phyloP scores from a whole-genome alignment of 2,888 invertebrate species.

The Ormyrus pomaceus region DNA sequence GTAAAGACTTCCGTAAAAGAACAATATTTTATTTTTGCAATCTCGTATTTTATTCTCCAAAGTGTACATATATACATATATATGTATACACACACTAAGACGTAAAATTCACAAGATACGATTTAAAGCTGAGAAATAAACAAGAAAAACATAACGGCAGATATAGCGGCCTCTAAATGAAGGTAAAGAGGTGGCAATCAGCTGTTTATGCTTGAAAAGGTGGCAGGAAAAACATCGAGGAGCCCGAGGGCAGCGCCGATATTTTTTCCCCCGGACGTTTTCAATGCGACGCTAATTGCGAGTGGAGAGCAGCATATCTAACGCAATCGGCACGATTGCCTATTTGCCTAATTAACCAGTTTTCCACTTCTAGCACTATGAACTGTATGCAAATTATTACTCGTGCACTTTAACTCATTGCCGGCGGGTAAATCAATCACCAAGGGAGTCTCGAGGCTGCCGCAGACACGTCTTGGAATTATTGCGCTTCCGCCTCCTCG shows the following conservation, averaged over 20 bases:
- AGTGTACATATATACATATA: background rate
- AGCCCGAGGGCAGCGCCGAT: background rate
- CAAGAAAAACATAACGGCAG: too few species aligned
- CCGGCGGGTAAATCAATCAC: background rate
- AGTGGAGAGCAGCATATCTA: conserved; percentile 14
- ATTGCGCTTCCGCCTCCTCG: too few species aligned
- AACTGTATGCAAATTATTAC: conserved; percentile 1
- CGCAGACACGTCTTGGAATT: too few species aligned
- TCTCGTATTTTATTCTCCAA: background rate
- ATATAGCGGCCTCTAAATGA: too few species aligned
- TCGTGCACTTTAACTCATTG: conserved; percentile 18
- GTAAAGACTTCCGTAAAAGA: too few species aligned
- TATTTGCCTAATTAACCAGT: conserved; percentile 35
- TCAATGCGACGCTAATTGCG: conserved; percentile 14
- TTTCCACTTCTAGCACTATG: conserved; percentile 2
- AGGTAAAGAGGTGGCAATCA: too few species aligned
- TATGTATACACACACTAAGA: too few species aligned
- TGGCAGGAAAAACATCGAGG: background rate
- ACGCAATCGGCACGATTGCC: conserved; percentile 25
- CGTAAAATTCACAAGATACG: too few species aligned
- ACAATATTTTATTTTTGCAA: background rate
- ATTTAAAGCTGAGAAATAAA: too few species aligned
- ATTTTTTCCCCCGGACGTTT: background rate
- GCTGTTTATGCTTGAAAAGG: background rate
- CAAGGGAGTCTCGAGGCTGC: too few species aligned